These are phyloP conservation scores for Heteromurus nitidus DNA, from an alignment of 2,888 invertebrate genomes.

Conservation along the genomic window DNA sequence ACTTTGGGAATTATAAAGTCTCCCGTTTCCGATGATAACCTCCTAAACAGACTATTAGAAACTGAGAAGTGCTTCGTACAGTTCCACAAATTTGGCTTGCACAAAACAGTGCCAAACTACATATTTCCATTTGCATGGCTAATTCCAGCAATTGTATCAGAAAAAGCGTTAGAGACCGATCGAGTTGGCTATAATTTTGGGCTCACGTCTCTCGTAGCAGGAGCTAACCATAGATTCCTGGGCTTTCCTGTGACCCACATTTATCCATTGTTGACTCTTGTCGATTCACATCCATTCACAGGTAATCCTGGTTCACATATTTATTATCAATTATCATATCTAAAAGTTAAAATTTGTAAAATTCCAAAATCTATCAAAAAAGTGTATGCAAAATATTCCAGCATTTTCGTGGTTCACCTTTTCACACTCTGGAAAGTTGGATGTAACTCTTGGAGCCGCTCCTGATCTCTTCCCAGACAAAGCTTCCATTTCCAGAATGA, in stretches of 20 bases:
- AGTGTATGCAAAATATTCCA: constrained; percentile 13
- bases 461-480: constrained; percentile 62
- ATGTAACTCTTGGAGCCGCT: constrained; percentile 64
- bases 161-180: constrained; percentile 55
- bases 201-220: constrained; percentile 65
- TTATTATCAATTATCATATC: too few relatives aligned
- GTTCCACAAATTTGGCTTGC: constrained; percentile 61
- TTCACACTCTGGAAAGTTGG: constrained; percentile 63
- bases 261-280: constrained; percentile 63
- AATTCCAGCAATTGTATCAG: constrained; percentile 31
- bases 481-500: constrained; percentile 44
- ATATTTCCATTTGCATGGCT: constrained; percentile 67
- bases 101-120: constrained; percentile 63
- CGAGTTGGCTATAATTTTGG: constrained; percentile 59
- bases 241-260: constrained; percentile 53
- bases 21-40: constrained; percentile 60
- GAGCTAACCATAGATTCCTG: constrained; percentile 57
- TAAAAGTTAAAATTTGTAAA: not conserved
- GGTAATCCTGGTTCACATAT: too few relatives aligned
- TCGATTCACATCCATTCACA: constrained; percentile 66
- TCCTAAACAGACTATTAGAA: constrained; percentile 59
- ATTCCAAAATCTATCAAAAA: not conserved
- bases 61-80: constrained; percentile 62
- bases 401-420: constrained; percentile 70
- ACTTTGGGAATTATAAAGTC: constrained; percentile 63